Evolutionary conservation across 2,888 invertebrate species (phyloP), one percentile per base, ranked within the genome.

Genomic region (Mythimna vitellina): DNA sequence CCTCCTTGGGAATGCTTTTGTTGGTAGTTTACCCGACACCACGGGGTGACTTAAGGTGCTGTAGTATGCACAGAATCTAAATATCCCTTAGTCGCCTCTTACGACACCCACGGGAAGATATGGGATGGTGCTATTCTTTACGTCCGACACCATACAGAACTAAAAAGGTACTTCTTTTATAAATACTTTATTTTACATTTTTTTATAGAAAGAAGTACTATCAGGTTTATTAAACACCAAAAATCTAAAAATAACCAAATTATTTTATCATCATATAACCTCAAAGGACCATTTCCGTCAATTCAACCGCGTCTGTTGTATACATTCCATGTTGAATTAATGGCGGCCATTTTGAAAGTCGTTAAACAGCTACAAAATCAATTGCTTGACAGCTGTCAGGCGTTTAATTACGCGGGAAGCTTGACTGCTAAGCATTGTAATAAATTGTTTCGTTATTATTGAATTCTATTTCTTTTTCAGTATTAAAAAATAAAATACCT

Each of bases 351-450:
- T 70, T 80, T 80, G 65, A 51, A 65, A 70, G 49, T 70, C 57
- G 65, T 65, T 70, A 65, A 67, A 68, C 79, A 65, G 53, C 42
- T 57, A 58, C 73, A 62, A 66, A 63, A 68, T 61, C 69, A 64
- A 61, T 60, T 35, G 22, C 25, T 64, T 76, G 78, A 77, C 64
- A 73, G 73, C 70, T 80, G 76, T 70, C 76, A 64, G 53, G 58
- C 54, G 32, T 56, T 54, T 54, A 67, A 67, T 67, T 67, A 12
- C 25, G 29, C 69, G 53, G 46, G 51, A 56, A 57, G 53, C 22
- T 25, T 56, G 65, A 61, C 60, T 32, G 25, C 35, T 10, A 12
- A 6, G 20, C 17, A 12, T 57, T 32, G 17, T 65, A 42, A 22
- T 38, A 9, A 22, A 62, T 49, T 35, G 20, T 32, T 51, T 66